phyloP scores from a whole-genome alignment of 2,888 invertebrate genomes.

The Seira ritae region DNA sequence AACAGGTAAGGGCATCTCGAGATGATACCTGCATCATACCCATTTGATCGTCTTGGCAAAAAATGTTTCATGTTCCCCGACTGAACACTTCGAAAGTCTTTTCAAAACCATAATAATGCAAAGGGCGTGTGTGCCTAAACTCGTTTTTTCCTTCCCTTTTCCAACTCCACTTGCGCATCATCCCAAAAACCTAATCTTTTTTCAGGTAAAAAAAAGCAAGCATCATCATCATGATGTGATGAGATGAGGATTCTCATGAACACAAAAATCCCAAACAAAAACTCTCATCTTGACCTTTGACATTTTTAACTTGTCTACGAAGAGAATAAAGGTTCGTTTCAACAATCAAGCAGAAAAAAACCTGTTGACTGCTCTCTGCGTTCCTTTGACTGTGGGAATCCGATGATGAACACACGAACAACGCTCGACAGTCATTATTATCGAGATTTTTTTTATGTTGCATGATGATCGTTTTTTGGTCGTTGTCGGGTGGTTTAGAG shows the following conservation, averaged over 20 bases:
- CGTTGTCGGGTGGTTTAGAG: neutral
- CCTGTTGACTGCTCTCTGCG: too few species aligned
- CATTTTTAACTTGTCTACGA: constrained; percentile 38
- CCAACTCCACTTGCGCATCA: too few species aligned
- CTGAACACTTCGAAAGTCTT: too few species aligned
- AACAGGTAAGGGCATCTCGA: too few species aligned
- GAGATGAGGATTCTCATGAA: constrained; percentile 3
- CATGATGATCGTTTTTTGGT: neutral
- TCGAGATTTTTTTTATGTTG: neutral
- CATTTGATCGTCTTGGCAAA: too few species aligned
- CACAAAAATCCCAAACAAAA: constrained; percentile 10
- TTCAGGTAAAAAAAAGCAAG: too few species aligned
- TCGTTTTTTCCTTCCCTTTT: constrained; percentile 22
- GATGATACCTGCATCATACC: too few species aligned
- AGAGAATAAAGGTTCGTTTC: constrained; percentile 8
- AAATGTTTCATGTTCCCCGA: too few species aligned
- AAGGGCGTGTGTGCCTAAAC: constrained; percentile 43
- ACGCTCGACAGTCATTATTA: constrained; percentile 33
- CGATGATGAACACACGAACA: constrained; percentile 30
- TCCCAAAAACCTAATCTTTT: too few species aligned
- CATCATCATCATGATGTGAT: too few species aligned
- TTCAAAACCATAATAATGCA: constrained; percentile 24
- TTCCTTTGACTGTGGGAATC: constrained; percentile 27
- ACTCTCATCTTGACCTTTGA: constrained; percentile 37
- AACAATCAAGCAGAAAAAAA: too few species aligned